Evolutionary conservation across 23 tunicate genomes (phyloP), one percentile per base, ranked within the genome.

Genomic region (Ascidia mentula): DNA sequence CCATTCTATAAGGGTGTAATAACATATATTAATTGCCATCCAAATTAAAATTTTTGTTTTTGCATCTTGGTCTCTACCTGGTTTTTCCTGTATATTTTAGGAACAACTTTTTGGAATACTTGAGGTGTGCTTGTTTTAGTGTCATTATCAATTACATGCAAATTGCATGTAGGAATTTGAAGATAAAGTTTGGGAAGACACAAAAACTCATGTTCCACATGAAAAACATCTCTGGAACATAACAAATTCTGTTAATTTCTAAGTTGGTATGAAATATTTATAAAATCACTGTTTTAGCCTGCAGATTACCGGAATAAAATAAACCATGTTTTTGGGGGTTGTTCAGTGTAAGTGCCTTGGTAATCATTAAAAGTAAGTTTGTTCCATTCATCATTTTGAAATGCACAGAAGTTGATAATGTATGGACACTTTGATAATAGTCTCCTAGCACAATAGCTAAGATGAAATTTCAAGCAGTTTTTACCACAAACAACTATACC

Each of bases 241-340:
- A 53, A 53, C 22, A 3, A 53, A 1, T 53, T 42, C 15, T 12
- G 15, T 42, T 9, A 9, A 9, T 42, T 42, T 42, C 15, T 15
- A 9, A 12, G 15, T 42, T 42, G 15, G 53, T 13, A 70, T 30
- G 32, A 18, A 33, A 70, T 70, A 34, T 20, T 18, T 7, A 34
- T n/a, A n/a, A n/a, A n/a, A n/a, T n/a, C n/a, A n/a, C n/a, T n/a
- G n/a, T n/a, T n/a, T n/a, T n/a, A n/a, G n/a, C n/a, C n/a, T n/a
- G n/a, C n/a, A n/a, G n/a, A n/a, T n/a, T 45, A 88, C 98, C 98
- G 88, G 85, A 93, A 88, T 42, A 93, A 85, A 34, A 93, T 86
- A 61, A 93, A 88, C 98, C 98, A 93, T 9, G 90, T 77, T 0
- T 76, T 77, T 34, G 93, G 77, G 30, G 81, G 84, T 46, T 88